These are phyloP conservation scores for Lysandra bellargus DNA, from an alignment of 2,888 invertebrate species.

Conservation along the genomic window DNA sequence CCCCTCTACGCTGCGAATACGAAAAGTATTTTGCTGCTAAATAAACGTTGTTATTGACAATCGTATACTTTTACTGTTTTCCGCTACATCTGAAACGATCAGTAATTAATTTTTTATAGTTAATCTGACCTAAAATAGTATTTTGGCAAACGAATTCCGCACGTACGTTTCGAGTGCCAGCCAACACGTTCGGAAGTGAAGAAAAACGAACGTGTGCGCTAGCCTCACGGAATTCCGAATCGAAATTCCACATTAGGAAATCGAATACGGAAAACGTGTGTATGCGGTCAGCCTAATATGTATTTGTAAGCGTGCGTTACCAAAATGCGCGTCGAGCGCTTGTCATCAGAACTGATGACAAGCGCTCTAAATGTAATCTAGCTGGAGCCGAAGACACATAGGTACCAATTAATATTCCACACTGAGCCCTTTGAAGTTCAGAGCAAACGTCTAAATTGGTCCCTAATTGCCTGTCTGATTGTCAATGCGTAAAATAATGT, in stretches of 20 bases:
- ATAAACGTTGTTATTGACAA: conserved; percentile 20
- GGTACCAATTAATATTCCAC: conserved; percentile 40
- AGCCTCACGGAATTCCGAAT: too few relatives aligned
- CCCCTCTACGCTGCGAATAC: not conserved
- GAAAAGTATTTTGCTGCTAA: conserved; percentile 8
- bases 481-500: conserved; percentile 63
- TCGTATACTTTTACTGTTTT: conserved; percentile 26
- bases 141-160: too few relatives aligned
- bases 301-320: not conserved
- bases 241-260: too few relatives aligned
- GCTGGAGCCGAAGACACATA: conserved; percentile 36
- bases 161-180: too few relatives aligned
- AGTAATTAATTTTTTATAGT: conserved; percentile 17
- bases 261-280: too few relatives aligned
- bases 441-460: conserved; percentile 49
- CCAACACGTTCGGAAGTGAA: too few relatives aligned
- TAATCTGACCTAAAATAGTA: not conserved
- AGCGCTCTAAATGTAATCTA: conserved; percentile 30
- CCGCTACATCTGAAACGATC: conserved; percentile 22
- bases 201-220: too few relatives aligned
- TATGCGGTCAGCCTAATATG: too few relatives aligned
- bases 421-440: conserved; percentile 42
- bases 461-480: conserved; percentile 59
- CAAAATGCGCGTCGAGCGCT: not conserved
- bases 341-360: not conserved